phyloP scores from a whole-genome alignment of 2,888 invertebrate genomes.

The Seira musarum region DNA sequence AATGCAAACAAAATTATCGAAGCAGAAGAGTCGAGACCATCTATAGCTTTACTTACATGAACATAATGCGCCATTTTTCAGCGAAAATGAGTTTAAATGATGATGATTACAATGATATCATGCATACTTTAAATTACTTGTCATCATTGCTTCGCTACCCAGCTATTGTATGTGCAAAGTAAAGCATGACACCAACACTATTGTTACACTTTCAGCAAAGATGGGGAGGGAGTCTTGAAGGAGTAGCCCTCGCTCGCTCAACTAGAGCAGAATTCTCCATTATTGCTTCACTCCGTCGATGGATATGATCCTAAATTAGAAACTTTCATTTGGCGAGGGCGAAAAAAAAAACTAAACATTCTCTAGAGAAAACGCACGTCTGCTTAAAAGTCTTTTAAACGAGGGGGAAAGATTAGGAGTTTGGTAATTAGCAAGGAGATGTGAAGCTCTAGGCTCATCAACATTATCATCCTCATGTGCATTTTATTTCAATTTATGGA shows the following conservation, averaged over 20 bases:
- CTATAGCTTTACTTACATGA: no score
- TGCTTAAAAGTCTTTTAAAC: not conserved
- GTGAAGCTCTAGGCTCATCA: conserved; percentile 12
- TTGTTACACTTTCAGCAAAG: conserved; percentile 6
- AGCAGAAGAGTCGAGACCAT: no score
- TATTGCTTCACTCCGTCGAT: not conserved
- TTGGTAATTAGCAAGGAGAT: conserved; percentile 4
- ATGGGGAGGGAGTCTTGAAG: not conserved
- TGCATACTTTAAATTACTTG: not conserved
- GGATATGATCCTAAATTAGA: not conserved
- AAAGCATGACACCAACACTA: not conserved
- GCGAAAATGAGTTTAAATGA: no score
- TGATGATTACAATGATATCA: no score
- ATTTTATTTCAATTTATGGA: conserved; percentile 49
- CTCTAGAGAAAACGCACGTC: not conserved
- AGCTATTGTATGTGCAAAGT: not conserved
- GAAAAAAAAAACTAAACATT: not conserved
- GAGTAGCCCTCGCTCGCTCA: no score
- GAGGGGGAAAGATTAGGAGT: conserved; percentile 19
- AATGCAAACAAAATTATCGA: no score
- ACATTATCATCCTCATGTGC: conserved; percentile 25
- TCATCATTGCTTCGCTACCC: not conserved
- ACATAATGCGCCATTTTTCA: no score
- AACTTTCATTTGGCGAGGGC: not conserved
- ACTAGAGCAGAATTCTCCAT: not conserved